A percentile compares a stretch with the other conserved stretches of the same genome.
These are phyloP conservation scores for Gobiocypris rarus DNA, from an alignment of 2,113 vertebrate genomes.

Conservation along the genomic window DNA sequence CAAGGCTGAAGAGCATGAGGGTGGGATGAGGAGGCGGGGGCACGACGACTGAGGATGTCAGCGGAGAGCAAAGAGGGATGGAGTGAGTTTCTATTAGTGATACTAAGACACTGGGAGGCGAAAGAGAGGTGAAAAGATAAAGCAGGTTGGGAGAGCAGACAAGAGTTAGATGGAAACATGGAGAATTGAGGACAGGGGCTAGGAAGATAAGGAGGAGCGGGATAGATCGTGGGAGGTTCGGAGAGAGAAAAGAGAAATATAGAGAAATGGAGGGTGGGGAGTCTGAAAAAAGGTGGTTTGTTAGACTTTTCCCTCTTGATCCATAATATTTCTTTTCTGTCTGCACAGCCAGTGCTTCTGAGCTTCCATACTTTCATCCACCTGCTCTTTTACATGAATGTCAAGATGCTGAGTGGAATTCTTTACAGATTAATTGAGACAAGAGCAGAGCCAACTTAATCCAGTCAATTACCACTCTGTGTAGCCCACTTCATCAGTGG, in stretches of 20 bases:
- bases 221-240: constrained; percentile 4
- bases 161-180: not conserved
- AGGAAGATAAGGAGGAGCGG: constrained; percentile 21
- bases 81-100: constrained; percentile 54
- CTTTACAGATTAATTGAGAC: constrained; percentile 76
- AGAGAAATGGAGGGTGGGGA: constrained; percentile 12
- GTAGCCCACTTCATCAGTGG: constrained; percentile 19
- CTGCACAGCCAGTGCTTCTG: constrained; percentile 66
- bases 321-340: constrained; percentile 59
- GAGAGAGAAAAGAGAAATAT: constrained; percentile 21
- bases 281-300: constrained; percentile 21
- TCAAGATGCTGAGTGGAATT: constrained; percentile 77
- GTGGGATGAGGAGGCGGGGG: constrained; percentile 20
- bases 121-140: constrained; percentile 16
- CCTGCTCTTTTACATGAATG: constrained; percentile 76
- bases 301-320: constrained; percentile 19
- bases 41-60: not conserved
- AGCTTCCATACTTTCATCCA: constrained; percentile 70
- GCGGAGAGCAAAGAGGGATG: constrained; percentile 29
- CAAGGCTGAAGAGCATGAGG: constrained; percentile 66
- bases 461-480: constrained; percentile 47
- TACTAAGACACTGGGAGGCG: constrained; percentile 48
- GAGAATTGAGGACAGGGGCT: constrained; percentile 14
- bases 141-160: not conserved
- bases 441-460: constrained; percentile 65